These are phyloP conservation scores for Pocillopora meandrina DNA, from an alignment of 92 coral and sea anemone genomes.

Conservation along the genomic window DNA sequence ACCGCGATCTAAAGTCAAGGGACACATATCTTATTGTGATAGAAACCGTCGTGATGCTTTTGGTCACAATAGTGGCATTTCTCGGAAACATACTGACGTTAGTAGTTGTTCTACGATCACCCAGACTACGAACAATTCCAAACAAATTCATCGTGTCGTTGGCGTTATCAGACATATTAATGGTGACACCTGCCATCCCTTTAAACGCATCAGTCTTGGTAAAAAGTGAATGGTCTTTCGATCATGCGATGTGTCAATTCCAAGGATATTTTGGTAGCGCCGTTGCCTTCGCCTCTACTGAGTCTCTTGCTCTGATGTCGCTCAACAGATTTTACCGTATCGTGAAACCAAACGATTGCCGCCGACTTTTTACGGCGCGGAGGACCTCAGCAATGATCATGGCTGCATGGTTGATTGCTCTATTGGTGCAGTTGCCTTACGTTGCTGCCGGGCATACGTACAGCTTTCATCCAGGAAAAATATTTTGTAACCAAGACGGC, in stretches of 20 bases:
- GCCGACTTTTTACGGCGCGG: slow-evolving; percentile 6
- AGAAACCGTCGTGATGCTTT: slow-evolving; percentile 20
- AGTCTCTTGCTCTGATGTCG: slow-evolving; percentile 32
- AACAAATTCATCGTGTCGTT: slow-evolving; percentile 37
- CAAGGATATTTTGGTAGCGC: slow-evolving; percentile 40
- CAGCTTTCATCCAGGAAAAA: slow-evolving; percentile 41
- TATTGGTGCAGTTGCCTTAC: slow-evolving; percentile 28
- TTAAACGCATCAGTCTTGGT: slow-evolving; percentile 1
- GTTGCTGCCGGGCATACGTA: slow-evolving; percentile 28
- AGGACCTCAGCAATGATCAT: slow-evolving; percentile 6
- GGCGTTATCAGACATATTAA: slow-evolving; percentile 33
- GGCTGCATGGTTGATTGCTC: slow-evolving; percentile 36
- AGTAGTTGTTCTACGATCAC: slow-evolving; percentile 8
- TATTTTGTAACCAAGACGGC: slow-evolving; percentile 37
- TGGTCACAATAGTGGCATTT: slow-evolving; percentile 28
- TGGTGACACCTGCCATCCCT: slow-evolving; percentile 22
- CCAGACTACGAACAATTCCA: slow-evolving; percentile 36
- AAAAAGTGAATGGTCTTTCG: slow-evolving; percentile 40
- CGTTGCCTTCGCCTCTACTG: slow-evolving; percentile 32
- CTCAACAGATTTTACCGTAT: slow-evolving; percentile 37
- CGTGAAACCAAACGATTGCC: slow-evolving; percentile 32
- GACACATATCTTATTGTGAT: not conserved
- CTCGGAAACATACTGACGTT: slow-evolving; percentile 40
- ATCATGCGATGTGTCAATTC: slow-evolving; percentile 21
- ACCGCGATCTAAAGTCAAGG: slow-evolving; percentile 1